phyloP scores from a whole-genome alignment of 1,140 invertebrate species.

The Archivesica marissinica region DNA sequence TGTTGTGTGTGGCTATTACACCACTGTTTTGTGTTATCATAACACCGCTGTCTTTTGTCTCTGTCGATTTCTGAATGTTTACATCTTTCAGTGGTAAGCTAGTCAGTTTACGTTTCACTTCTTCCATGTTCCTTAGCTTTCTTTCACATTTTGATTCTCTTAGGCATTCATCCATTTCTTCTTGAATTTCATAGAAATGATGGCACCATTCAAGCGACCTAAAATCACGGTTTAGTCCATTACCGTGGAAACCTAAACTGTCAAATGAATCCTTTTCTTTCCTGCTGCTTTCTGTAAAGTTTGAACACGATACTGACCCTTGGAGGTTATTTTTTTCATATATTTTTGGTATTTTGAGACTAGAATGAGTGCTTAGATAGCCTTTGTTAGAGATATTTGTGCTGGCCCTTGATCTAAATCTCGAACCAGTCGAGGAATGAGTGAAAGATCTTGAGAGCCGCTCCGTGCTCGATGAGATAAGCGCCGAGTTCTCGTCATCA shows the following conservation, averaged over 20 bases:
- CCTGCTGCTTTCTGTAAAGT: slow-evolving; percentile 35
- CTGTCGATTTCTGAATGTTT: neutral
- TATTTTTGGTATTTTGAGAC: slow-evolving; percentile 45
- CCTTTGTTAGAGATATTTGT: slow-evolving; percentile 25
- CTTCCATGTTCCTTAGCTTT: slow-evolving; percentile 8
- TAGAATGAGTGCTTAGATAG: slow-evolving; percentile 29
- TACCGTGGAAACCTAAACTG: slow-evolving; percentile 16
- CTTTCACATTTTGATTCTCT: slow-evolving; percentile 25
- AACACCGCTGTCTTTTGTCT: neutral
- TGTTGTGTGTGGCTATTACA: neutral
- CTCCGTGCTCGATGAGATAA: slow-evolving; percentile 13
- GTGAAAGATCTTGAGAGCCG: slow-evolving; percentile 31
- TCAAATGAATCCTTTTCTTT: slow-evolving; percentile 19
- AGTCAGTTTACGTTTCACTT: neutral
- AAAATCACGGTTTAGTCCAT: slow-evolving; percentile 65
- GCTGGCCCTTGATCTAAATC: slow-evolving; percentile 36
- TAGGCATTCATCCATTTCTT: slow-evolving; percentile 78
- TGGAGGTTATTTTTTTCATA: slow-evolving; percentile 37
- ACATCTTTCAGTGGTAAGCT: neutral
- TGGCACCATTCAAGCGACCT: slow-evolving; percentile 76
- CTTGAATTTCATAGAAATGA: slow-evolving; percentile 78
- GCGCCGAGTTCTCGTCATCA: slow-evolving; percentile 43
- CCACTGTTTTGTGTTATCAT: neutral
- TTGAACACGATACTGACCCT: slow-evolving; percentile 51
- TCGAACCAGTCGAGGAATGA: slow-evolving; percentile 40